A percentile compares a stretch with the other conserved stretches of the same genome.
phyloP scores from a whole-genome alignment of 1,140 invertebrate genomes.

The Cydia splendana region DNA sequence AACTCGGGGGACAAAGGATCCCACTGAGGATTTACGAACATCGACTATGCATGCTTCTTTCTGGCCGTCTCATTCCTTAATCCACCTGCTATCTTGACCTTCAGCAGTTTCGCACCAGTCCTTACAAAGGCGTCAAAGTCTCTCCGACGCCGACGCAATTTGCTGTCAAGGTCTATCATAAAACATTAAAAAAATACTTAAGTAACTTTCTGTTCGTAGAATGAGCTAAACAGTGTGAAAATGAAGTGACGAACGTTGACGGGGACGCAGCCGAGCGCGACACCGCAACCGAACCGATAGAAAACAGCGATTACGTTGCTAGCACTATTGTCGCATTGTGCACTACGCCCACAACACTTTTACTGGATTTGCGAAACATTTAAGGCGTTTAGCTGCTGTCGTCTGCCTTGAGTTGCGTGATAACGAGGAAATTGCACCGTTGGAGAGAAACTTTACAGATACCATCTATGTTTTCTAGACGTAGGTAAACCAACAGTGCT shows the following conservation, averaged over 20 bases:
- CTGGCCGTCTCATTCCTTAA: no score
- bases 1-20: constrained; percentile 10
- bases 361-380: constrained; percentile 74
- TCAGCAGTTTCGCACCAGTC: background rate
- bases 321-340: constrained; percentile 71
- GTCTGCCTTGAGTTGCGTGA: constrained; percentile 60
- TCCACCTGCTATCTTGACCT: no score
- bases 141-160: background rate
- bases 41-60: background rate
- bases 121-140: no score
- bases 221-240: constrained; percentile 37
- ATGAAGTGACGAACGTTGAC: constrained; percentile 41
- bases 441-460: constrained; percentile 38
- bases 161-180: background rate
- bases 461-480: constrained; percentile 39
- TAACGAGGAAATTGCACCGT: constrained; percentile 59
- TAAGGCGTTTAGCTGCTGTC: constrained; percentile 63
- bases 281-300: constrained; percentile 73
- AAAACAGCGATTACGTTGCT: constrained; percentile 72
- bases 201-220: constrained; percentile 12
- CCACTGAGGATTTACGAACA: background rate
- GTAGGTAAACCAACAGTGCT: background rate
- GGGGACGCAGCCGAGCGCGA: constrained; percentile 63
- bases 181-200: background rate
- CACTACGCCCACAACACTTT: constrained; percentile 69